Evolutionary conservation across 1,140 invertebrate species (phyloP), one percentile per base, ranked within the genome.

Genomic region (Drosophila eugracilis): DNA sequence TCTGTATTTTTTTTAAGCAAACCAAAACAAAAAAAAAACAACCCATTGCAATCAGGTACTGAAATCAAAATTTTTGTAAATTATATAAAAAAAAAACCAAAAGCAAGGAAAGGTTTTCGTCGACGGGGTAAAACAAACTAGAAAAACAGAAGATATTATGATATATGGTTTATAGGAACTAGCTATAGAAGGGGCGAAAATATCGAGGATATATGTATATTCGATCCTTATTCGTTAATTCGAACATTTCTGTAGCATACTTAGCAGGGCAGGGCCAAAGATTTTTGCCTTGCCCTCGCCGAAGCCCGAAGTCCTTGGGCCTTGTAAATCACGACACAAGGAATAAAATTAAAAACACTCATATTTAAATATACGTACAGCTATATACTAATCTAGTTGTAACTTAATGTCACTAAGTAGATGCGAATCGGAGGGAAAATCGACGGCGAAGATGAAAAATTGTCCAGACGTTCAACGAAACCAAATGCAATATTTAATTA

Each of bases 401-500:
- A 74, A 62, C 57, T 28, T 30, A 57, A 62, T 58, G 50, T 62
- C 58, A 71, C 72, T 80, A 80, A 49, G 59, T 80, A 76, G 72
- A 58, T 66, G 77, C 57, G 41, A 58, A 54, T 32, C 59, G 54
- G 28, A 24, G 22, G 39, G 28, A 47, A 36, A 48, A 54, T 48
- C 42, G 42, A 41, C 10, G 57, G 41, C 44, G 54, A 47, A 58
- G 55, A 37, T 37, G 50, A 66, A 60, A 75, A 85, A 85, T 81
- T 85, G 81, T 85, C 81, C 81, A 86, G 76, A 85, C 81, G 81
- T 85, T 85, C 81, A 85, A 85, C 81, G 81, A 85, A 85, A 85
- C 81, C 81, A 85, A 85, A 85, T 86, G 81, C 81, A 85, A 85
- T 85, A 85, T 85, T 85, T 86, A 86, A 85, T 86, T 85, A 85